Evolutionary conservation across 2,888 invertebrate species (phyloP), one percentile per base, ranked within the genome.

Genomic region (Tetrapedia diversipes): DNA sequence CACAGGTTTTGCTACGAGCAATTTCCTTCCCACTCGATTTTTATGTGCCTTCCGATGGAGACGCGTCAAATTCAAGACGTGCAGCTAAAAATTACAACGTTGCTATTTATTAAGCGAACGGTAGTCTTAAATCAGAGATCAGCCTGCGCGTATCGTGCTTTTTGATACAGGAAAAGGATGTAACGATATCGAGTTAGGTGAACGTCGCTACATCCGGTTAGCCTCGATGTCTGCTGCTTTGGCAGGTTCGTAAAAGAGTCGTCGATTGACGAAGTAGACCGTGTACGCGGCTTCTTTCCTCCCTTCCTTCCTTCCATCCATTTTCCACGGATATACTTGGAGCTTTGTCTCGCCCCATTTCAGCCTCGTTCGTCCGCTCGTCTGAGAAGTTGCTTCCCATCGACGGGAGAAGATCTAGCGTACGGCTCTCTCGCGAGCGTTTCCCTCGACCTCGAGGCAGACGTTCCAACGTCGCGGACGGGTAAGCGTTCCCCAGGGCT

Each of bases 381-480:
- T 79, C 70, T 45, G 64, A 24, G 71, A 71, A 70, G 68, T 63
- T 63, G 47, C 34, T 74, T 61, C 43, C 67, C 47, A 79, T 79
- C 75, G 75, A 65, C n/a, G 71, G 37, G 51, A 47, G 68, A 76
- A 72, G 80, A 80, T 80, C 69, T 72, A 69, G 61, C 69, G 76
- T 56, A 56, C 75, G 10, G 51, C 32, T 70, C 66, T 49, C 57
- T 59, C 63, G 19, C 64, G 68, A 71, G 51, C 56, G 68, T 24
- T 60, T 60, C 59, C 45, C 56, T 54, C 67, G 22, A 45, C 60
- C 66, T 57, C 39, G 47, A 14, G 16, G 19, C 64, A 67, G 71
- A 63, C 49, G 29, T 57, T 53, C 53, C 60, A n/a, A 45, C 51
- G 59, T 45, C 24, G 45, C 37, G 69, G 43, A 80, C 65, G 63